Conservation (phyloP, 92 coral and sea anemone genomes). For the Actinernus sp. region DNA sequence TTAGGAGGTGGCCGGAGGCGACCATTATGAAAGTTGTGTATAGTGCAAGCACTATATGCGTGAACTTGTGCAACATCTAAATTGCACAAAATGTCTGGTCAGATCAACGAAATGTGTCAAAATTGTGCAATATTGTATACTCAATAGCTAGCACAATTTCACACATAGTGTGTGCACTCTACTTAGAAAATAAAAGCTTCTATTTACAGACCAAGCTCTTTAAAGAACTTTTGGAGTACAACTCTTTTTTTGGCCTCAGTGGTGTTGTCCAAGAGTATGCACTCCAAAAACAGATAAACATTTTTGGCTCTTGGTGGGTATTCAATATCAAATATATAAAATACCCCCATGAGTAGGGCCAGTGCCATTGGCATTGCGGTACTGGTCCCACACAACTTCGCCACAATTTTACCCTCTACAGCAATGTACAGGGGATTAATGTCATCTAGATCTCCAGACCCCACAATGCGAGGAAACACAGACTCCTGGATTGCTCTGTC, state of each 20-base stretch:
- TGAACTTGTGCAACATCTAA: too few species aligned
- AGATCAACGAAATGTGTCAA: too few species aligned
- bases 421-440: slow-evolving; percentile 47
- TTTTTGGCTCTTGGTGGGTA: slow-evolving; percentile 27
- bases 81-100: too few species aligned
- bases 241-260: slow-evolving; percentile 32
- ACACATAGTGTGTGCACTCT: too few species aligned
- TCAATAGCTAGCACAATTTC: too few species aligned
- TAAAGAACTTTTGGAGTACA: slow-evolving; percentile 16
- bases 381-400: slow-evolving; percentile 5
- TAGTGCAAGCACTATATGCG: too few species aligned
- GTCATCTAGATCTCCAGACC: slow-evolving; percentile 15
- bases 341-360: slow-evolving; percentile 28
- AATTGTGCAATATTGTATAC: too few species aligned
- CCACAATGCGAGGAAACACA: slow-evolving; percentile 26
- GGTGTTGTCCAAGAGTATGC: slow-evolving; percentile 12
- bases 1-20: too few species aligned
- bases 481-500: slow-evolving; percentile 27
- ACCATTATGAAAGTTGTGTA: too few species aligned
- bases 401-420: slow-evolving; percentile 29
- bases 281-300: slow-evolving; percentile 19
- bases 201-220: too few species aligned
- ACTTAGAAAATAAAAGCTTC: too few species aligned
- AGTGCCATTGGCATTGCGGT: slow-evolving; percentile 5
- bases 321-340: slow-evolving; percentile 27